Base-by-base conservation (phyloP, 2,888 invertebrate genomes). In the Agrochola litura region DNA sequence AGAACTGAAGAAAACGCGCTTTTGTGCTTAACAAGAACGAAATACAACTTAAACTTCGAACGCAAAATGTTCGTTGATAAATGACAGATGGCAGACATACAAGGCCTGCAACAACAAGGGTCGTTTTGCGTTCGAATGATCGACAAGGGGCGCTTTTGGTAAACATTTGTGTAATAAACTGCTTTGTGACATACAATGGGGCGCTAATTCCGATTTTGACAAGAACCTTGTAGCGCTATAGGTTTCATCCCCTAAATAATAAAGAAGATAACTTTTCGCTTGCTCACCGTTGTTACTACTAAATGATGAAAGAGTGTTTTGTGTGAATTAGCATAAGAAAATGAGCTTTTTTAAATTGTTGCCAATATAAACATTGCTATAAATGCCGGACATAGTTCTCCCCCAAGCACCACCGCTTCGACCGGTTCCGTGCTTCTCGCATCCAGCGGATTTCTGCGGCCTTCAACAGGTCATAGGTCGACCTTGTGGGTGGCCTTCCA, bases 31-130 rank as follows among this genome's bases (percentile, higher is more conserved):
- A 46, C n/a, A 52, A 79, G 41, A 52, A n/a, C 30, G 41, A 43
- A 52, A n/a, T 14, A 9, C 22, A 65, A 37, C 12, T 41, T 25
- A n/a, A 41, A 22, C 49, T 58, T 77, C 6, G 30, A 5, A 41
- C 1, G 2, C 25, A 14, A 41, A 2, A 30, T 9, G 10, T 52
- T 10, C 14, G 9, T 58, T 43, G 49, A 41, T 19, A 12, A 43
- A 19, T 30, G 9, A 16, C 19, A 67, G 68, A 76, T 60, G 68
- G 49, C 79, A 60, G 67, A 22, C 8, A 49, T 25, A 25, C 12
- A 54, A 8, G 22, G 54, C 10, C 56, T 58, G 58, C 25, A 58
- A 25, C 19, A 52, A 52, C 19, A 25, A 25, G 14, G 58, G 25
- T 1, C 58, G n/a, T n/a, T n/a, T 56, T 12, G 10, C n/a, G 6